These are phyloP conservation scores for Rhagonycha lutea DNA, from an alignment of 2,888 invertebrate genomes.

Conservation along the genomic window DNA sequence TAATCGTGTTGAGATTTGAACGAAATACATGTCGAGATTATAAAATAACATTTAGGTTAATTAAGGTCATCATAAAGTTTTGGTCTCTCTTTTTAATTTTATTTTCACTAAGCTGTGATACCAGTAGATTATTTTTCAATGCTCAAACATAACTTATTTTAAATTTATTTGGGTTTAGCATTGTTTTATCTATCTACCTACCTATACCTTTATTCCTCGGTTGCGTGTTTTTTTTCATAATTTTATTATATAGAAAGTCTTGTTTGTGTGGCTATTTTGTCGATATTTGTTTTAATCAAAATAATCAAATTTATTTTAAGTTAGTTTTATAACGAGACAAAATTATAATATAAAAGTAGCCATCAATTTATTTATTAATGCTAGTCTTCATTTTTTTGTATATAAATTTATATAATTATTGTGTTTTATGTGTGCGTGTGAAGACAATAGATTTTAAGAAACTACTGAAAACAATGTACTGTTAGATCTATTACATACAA, in stretches of 20 bases:
- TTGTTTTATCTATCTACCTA: constrained; percentile 4
- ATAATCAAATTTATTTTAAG: background rate
- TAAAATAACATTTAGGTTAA: background rate
- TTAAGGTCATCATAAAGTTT: constrained; percentile 11
- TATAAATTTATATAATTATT: constrained; percentile 30
- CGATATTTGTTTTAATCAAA: background rate
- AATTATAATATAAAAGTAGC: constrained; percentile 2
- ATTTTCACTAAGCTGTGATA: constrained; percentile 57
- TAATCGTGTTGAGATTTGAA: constrained; percentile 2
- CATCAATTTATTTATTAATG: constrained; percentile 31
- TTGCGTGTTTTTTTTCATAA: background rate
- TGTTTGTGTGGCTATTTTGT: background rate
- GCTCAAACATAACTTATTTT: constrained; percentile 51
- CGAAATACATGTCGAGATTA: background rate
- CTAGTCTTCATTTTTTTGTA: constrained; percentile 47
- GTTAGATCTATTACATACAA: constrained; percentile 35
- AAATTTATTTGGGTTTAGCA: constrained; percentile 17
- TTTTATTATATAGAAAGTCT: background rate
- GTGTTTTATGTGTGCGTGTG: constrained; percentile 39
- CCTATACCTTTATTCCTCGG: background rate
- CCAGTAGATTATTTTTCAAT: constrained; percentile 51
- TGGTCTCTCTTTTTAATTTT: constrained; percentile 28
- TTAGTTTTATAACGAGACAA: background rate
- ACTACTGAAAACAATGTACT: constrained; percentile 37
- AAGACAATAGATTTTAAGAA: constrained; percentile 36